Evolutionary conservation across 2,113 vertebrate genomes (phyloP).

Genomic region (Bubo bubo): DNA sequence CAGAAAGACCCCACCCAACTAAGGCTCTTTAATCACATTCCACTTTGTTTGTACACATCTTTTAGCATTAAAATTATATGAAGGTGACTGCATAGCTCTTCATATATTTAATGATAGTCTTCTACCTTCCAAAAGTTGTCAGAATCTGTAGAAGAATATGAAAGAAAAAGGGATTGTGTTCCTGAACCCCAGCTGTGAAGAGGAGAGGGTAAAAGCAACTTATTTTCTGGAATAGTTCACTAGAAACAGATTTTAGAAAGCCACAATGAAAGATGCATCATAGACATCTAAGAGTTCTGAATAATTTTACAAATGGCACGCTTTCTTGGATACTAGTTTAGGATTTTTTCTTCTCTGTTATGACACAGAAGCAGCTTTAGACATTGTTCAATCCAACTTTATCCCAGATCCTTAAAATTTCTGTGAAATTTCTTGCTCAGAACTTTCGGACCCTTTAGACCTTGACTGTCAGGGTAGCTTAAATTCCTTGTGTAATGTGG

Average conservation of each 20-base stretch:
- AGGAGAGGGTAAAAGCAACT: neutral
- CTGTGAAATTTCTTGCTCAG: neutral
- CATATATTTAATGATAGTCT: neutral
- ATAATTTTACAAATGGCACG: neutral
- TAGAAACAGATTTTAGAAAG: constrained; percentile 1
- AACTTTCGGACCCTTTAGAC: neutral
- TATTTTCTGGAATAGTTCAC: neutral
- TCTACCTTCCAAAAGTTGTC: neutral
- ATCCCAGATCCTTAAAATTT: neutral
- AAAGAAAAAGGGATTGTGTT: neutral
- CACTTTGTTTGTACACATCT: neutral
- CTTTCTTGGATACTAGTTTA: neutral
- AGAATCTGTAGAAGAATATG: neutral
- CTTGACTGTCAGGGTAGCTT: neutral
- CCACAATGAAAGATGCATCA: neutral
- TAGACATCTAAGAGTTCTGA: neutral
- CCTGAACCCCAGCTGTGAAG: neutral
- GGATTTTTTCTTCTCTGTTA: neutral
- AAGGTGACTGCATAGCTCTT: neutral
- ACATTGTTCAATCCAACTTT: neutral
- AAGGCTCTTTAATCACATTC: neutral
- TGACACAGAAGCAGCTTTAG: neutral
- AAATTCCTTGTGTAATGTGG: neutral
- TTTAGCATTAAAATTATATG: neutral
- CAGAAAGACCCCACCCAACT: neutral